A percentile compares a stretch with the other conserved stretches of the same genome.
phyloP scores from a whole-genome alignment of 2,113 vertebrate genomes.

The Monarcha castaneiventris region DNA sequence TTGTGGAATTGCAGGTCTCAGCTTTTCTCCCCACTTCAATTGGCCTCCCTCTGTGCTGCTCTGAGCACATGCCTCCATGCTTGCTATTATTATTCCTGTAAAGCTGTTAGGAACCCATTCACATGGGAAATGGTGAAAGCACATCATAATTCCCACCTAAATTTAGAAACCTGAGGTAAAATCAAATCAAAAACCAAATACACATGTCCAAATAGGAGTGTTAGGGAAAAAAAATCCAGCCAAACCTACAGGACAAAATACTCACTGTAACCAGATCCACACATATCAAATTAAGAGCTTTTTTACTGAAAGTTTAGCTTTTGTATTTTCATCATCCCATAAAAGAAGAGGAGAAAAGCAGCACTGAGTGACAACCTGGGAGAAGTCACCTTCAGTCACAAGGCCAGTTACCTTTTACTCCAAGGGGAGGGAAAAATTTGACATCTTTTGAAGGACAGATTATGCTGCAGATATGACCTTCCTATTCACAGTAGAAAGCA shows the following conservation, averaged over 20 bases:
- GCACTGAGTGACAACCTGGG: background rate
- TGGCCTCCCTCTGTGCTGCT: background rate
- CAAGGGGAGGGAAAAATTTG: background rate
- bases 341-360: background rate
- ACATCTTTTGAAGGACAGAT: background rate
- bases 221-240: background rate
- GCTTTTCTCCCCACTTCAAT: background rate
- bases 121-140: background rate
- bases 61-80: background rate
- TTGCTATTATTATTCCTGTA: background rate
- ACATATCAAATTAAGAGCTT: background rate
- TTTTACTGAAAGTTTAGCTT: background rate
- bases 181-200: background rate
- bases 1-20: constrained; percentile 5
- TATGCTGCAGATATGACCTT: background rate
- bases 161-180: background rate
- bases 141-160: background rate
- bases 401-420: background rate
- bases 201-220: background rate
- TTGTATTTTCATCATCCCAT: background rate
- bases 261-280: background rate
- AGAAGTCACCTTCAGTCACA: background rate
- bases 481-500: background rate
- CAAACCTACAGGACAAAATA: background rate
- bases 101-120: background rate